These are phyloP conservation scores for Frieseomelitta varia DNA, from an alignment of 1,140 invertebrate species.

Conservation along the genomic window DNA sequence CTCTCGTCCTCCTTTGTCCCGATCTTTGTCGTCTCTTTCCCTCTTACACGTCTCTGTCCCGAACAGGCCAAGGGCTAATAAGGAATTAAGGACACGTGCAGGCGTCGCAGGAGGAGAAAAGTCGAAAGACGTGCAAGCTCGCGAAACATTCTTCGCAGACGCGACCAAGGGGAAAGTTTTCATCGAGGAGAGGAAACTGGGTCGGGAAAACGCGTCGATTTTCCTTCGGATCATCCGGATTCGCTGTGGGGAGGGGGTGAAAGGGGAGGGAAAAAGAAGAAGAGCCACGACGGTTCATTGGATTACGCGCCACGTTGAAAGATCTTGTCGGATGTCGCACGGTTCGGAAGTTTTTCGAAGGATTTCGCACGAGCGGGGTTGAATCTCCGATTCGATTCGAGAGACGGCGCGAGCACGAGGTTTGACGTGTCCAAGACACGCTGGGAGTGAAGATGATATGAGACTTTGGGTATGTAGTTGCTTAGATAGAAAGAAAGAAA, in stretches of 20 bases:
- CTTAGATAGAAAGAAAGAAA: too few species aligned
- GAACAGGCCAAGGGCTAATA: conserved; percentile 48
- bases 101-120: background rate
- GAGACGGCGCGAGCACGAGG: too few species aligned
- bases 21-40: background rate
- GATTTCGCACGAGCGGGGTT: background rate
- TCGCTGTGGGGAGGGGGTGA: background rate
- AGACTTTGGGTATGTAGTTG: background rate
- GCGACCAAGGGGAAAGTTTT: conserved; percentile 24
- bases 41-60: background rate
- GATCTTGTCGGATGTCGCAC: conserved; percentile 12
- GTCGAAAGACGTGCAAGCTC: conserved; percentile 12
- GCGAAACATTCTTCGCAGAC: conserved; percentile 14
- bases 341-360: background rate
- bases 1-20: background rate
- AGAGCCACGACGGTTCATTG: conserved; percentile 1
- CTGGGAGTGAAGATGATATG: background rate
- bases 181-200: background rate
- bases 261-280: background rate
- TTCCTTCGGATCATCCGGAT: conserved; percentile 5
- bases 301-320: conserved; percentile 10
- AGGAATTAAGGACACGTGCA: conserved; percentile 67
- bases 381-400: background rate
- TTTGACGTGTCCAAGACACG: background rate
- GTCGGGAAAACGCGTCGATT: conserved; percentile 39